Conservation (phyloP, 2,888 invertebrate genomes). For the Digitonthophagus gazella region DNA sequence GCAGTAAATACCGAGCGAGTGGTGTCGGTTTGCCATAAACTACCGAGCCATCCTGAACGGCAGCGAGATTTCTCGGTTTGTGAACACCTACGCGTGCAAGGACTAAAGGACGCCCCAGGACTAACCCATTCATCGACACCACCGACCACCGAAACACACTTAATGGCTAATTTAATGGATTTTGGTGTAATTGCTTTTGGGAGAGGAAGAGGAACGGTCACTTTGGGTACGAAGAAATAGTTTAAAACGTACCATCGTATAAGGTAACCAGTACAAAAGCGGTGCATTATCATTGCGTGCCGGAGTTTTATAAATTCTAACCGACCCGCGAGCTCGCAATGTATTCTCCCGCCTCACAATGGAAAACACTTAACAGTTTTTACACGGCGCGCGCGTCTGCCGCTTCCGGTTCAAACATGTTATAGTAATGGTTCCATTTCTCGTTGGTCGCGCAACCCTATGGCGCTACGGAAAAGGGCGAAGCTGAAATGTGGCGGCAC, state of each 20-base stretch:
- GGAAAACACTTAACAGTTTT: conserved; percentile 13
- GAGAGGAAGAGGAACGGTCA: conserved; percentile 22
- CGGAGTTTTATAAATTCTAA: conserved; percentile 13
- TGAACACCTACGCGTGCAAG: conserved; percentile 1
- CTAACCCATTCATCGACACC: conserved; percentile 19
- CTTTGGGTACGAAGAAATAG: background rate
- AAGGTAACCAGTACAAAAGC: background rate
- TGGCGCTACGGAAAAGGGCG: background rate
- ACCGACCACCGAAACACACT: conserved; percentile 26
- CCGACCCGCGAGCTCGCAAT: background rate
- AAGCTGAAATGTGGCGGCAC: background rate
- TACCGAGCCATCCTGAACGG: background rate
- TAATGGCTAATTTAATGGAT: conserved; percentile 33
- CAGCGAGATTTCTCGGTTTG: background rate
- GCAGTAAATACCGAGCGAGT: conserved; percentile 11
- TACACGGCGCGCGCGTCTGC: background rate
- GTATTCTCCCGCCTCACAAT: conserved; percentile 7
- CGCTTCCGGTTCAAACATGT: conserved; percentile 10
- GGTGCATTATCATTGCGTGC: conserved; percentile 16
- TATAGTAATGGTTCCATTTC: conserved; percentile 3
- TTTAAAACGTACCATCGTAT: background rate
- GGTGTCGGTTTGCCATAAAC: conserved; percentile 11
- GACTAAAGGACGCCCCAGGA: background rate
- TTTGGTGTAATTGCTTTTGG: conserved; percentile 30
- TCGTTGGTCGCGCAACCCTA: background rate